Conservation (phyloP, 2,797 vertebrate species). For the Hephaestus fuliginosus region DNA sequence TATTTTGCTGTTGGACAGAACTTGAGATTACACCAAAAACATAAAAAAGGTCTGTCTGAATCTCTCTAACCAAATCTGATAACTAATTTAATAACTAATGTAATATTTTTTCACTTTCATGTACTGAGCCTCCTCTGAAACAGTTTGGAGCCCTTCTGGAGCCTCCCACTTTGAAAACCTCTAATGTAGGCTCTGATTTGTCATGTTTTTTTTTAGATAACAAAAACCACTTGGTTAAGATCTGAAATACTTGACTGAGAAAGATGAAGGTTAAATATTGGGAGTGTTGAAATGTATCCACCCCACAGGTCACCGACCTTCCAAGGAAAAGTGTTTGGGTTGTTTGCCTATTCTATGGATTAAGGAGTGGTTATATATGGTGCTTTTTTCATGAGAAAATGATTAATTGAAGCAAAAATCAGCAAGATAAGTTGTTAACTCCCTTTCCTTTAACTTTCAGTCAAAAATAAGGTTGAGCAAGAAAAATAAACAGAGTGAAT, state of each 20-base stretch:
- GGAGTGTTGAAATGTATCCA: constrained; percentile 1
- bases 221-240: background rate
- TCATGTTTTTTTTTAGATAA: background rate
- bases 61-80: too few species aligned
- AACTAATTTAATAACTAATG: too few species aligned
- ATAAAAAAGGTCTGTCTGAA: too few species aligned
- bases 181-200: background rate
- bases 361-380: background rate
- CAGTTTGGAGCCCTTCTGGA: too few species aligned
- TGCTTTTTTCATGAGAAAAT: background rate
- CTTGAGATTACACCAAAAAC: too few species aligned
- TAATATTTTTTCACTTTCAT: too few species aligned
- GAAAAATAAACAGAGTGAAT: background rate
- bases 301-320: background rate
- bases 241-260: background rate
- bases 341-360: background rate
- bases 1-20: too few species aligned
- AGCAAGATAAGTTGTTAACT: background rate
- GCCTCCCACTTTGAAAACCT: too few species aligned
- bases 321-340: too few species aligned
- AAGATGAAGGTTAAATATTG: background rate
- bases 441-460: background rate
- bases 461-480: background rate
- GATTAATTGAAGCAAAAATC: background rate
- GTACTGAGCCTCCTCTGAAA: too few species aligned